These are phyloP conservation scores for Mesaphorura yosii DNA, from an alignment of 1,140 invertebrate genomes.

Conservation along the genomic window DNA sequence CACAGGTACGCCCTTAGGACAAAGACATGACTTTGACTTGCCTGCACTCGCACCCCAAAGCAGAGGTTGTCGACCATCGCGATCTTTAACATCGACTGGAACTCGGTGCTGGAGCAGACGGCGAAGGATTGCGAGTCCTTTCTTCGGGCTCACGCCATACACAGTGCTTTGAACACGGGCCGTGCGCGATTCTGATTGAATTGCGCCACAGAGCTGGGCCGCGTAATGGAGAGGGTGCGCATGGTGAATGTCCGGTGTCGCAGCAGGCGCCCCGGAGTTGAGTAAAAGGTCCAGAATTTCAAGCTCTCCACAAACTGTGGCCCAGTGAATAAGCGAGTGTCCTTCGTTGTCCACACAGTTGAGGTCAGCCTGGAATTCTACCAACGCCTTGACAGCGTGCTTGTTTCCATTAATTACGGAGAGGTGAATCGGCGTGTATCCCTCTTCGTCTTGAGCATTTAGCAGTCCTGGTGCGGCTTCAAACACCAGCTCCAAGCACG, in stretches of 20 bases:
- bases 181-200: conserved; percentile 16
- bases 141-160: conserved; percentile 26
- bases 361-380: conserved; percentile 72
- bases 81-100: conserved; percentile 70
- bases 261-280: conserved; percentile 65
- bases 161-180: conserved; percentile 38
- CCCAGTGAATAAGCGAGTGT: conserved; percentile 96
- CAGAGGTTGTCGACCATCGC: conserved; percentile 82
- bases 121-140: conserved; percentile 64
- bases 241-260: conserved; percentile 79
- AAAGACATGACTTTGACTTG: no score
- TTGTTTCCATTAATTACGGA: conserved; percentile 83
- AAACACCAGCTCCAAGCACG: conserved; percentile 56
- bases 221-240: conserved; percentile 94
- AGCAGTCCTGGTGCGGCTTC: conserved; percentile 61
- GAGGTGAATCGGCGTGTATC: conserved; percentile 83
- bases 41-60: conserved; percentile 95
- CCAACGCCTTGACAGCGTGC: conserved; percentile 62
- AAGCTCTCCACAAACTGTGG: conserved; percentile 82
- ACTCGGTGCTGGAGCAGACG: conserved; percentile 69
- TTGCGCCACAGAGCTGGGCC: conserved; percentile 75
- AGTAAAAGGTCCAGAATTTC: conserved; percentile 74
- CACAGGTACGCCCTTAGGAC: no score
- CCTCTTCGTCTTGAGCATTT: conserved; percentile 74
- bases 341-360: conserved; percentile 80